These are phyloP conservation scores for Mareca strepera DNA, from an alignment of 2,797 vertebrate species.

Conservation along the genomic window DNA sequence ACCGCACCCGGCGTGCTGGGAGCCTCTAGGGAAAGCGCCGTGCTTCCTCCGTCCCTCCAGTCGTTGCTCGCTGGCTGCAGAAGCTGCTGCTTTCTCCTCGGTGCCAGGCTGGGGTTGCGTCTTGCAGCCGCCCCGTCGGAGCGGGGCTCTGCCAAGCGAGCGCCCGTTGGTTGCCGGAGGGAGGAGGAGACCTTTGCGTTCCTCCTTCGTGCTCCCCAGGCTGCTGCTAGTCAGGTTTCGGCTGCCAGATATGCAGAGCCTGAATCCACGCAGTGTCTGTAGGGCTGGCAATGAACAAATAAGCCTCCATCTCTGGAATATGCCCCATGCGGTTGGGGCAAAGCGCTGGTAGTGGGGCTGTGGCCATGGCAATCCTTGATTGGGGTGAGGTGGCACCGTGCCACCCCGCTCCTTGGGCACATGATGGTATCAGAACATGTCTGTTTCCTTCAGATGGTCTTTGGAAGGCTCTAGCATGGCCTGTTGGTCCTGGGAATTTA, in stretches of 20 bases:
- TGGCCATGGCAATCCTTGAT: not conserved
- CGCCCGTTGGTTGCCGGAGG: not conserved
- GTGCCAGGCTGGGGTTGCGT: not conserved
- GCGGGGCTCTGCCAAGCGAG: not conserved
- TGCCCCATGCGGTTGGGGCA: not conserved
- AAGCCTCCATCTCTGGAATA: accelerated
- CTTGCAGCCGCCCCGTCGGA: not conserved
- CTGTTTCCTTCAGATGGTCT: not conserved
- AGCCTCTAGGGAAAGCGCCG: not conserved
- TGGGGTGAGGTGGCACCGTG: accelerated
- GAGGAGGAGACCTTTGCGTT: not conserved
- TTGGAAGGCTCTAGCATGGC: not conserved
- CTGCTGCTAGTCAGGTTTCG: not conserved
- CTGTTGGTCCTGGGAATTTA: conserved; percentile 4
- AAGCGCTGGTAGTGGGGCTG: not conserved
- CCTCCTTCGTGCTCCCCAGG: not conserved
- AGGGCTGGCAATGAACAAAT: accelerated
- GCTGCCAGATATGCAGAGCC: not conserved
- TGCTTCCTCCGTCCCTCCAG: too few relatives aligned
- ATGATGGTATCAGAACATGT: not conserved
- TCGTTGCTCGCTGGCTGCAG: not conserved
- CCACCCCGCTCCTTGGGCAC: too few relatives aligned
- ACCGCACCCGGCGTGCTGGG: too few relatives aligned
- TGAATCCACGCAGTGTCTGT: not conserved
- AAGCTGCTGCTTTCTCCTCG: not conserved